Conservation (phyloP, 2,797 vertebrate species). For the Bothrops alternatus region DNA sequence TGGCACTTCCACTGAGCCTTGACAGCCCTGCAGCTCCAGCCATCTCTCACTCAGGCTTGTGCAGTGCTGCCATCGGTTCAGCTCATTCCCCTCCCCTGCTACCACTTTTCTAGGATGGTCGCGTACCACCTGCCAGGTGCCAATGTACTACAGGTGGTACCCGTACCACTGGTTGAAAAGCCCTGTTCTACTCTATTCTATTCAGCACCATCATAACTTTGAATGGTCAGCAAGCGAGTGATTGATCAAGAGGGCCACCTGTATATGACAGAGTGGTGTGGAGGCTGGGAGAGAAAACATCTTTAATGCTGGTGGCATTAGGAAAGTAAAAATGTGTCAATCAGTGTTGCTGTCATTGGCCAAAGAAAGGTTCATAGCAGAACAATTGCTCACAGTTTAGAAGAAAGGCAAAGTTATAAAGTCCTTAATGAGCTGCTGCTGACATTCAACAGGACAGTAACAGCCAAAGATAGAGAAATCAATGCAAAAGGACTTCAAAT, state of each 20-base stretch:
- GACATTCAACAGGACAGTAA: slow-evolving; percentile 54
- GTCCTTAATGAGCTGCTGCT: slow-evolving; percentile 56
- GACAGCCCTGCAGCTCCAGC: too few species aligned
- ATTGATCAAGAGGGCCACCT: not conserved
- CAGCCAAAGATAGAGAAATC: slow-evolving; percentile 27
- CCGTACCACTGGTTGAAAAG: too few species aligned
- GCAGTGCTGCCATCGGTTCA: too few species aligned
- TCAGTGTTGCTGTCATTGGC: not conserved
- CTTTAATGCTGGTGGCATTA: not conserved
- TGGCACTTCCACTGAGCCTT: too few species aligned
- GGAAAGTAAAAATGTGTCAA: not conserved
- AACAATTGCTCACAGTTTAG: slow-evolving; percentile 51
- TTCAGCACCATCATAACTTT: not conserved
- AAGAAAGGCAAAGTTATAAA: slow-evolving; percentile 56
- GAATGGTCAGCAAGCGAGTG: not conserved
- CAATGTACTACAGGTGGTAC: too few species aligned
- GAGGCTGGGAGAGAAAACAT: not conserved
- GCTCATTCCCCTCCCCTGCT: too few species aligned
- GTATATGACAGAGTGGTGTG: not conserved
- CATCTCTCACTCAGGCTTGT: too few species aligned
- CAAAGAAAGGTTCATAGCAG: not conserved
- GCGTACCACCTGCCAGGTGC: too few species aligned
- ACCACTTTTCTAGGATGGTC: too few species aligned
- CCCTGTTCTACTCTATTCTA: too few species aligned
- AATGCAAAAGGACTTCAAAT: slow-evolving; percentile 53